Evolutionary conservation across 92 coral and sea anemone genomes (phyloP), one percentile per base, ranked within the genome.

Genomic region (Montipora capitata): DNA sequence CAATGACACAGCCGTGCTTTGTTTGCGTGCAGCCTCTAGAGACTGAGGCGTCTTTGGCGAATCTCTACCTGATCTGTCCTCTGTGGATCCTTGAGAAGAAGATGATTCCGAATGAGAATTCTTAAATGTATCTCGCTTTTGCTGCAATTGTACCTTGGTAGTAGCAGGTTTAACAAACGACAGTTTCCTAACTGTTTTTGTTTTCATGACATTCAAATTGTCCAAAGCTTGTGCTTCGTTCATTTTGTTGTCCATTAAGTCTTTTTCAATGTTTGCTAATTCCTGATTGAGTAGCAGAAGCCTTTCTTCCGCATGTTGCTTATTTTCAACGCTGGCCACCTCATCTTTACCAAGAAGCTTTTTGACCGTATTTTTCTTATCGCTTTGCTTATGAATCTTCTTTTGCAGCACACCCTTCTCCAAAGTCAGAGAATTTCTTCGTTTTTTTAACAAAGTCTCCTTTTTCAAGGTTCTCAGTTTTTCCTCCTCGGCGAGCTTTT

Each of bases 401-500:
- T 84, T 97, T 71, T 97, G 88, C 14, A 97, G 65, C 10, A 92
- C 98, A 54, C 83, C 99, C 77, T 97, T 94, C 73, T 91, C 98
- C 54, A 97, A 86, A 16, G 88, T 94, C 44, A 97, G 78, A 13
- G 99, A 97, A 68, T 97, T 97, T 82, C 98, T 83, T 38, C 99
- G 95, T 81, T 97, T 97, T 40, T 95, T 88, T 58, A 97, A 86
- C 49, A 97, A 82, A 27, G 98, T 97, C 52, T 96, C 98, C 3
- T 96, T 94, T 65, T 92, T 93, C 27, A 97, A 67, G 63, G 97
- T 78, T 82, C 86, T 92, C 2, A 94, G 77, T 79, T 92, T 91
- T 80, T 97, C 99, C 18, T 96, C 98, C 80, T 97, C 99, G 17
- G 96, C 94, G 45, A 94, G 70, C 59, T 91, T 94, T 62, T 96